A percentile compares a stretch with the other conserved stretches of the same genome.
Conservation (phyloP, 2,888 invertebrate genomes). For the Sthenelais limicola region DNA sequence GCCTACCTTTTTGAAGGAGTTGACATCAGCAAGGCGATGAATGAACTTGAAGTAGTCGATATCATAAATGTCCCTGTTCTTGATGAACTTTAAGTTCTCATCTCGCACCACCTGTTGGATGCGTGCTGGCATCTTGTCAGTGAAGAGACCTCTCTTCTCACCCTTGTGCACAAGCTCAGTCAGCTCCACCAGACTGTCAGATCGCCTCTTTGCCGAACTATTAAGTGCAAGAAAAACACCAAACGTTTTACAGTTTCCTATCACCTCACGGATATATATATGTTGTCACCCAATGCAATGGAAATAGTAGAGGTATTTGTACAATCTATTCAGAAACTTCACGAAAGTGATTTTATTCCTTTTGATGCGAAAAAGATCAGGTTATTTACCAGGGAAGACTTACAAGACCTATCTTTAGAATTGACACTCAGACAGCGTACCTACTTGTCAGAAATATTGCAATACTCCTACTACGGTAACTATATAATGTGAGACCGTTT, state of each 20-base stretch:
- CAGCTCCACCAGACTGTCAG: constrained; percentile 73
- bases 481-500: no score
- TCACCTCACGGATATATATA: background rate
- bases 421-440: no score
- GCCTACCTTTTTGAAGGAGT: constrained; percentile 39
- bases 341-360: no score
- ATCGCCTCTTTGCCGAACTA: constrained; percentile 12
- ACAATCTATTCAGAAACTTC: no score
- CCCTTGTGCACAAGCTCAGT: constrained; percentile 74
- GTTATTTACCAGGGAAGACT: no score
- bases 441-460: no score
- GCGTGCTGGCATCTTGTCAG: constrained; percentile 71
- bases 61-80: constrained; percentile 73
- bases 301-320: no score
- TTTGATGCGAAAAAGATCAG: no score
- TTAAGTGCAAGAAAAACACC: background rate
- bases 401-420: no score
- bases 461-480: no score
- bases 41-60: constrained; percentile 73
- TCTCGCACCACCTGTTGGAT: constrained; percentile 72
- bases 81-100: constrained; percentile 74
- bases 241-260: background rate
- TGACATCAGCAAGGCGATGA: constrained; percentile 41
- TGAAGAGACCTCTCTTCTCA: constrained; percentile 72
- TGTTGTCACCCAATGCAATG: no score